Conservation (phyloP, 1,140 invertebrate genomes). For the Gonatopus flavifemur region DNA sequence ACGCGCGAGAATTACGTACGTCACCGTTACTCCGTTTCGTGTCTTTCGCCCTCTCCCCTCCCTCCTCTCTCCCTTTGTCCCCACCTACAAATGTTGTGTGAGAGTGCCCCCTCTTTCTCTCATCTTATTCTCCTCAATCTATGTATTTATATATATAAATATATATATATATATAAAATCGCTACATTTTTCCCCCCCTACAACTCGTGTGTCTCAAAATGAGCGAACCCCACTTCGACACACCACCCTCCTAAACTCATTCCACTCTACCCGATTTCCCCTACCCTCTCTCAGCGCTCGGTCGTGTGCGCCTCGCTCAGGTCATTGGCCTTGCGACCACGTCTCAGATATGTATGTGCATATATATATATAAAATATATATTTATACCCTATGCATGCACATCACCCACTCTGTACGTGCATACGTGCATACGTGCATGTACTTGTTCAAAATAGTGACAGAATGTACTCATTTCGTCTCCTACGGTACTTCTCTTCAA, state of each 20-base stretch:
- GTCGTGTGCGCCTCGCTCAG: slow-evolving; percentile 40
- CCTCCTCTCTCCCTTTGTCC: neutral
- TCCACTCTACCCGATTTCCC: slow-evolving; percentile 17
- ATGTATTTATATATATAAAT: no score
- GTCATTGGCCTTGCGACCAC: slow-evolving; percentile 53
- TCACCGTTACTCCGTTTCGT: slow-evolving; percentile 56
- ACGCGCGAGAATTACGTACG: slow-evolving; percentile 50
- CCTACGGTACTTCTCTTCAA: no score
- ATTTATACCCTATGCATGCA: no score
- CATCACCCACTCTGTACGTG: slow-evolving; percentile 39
- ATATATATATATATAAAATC: no score
- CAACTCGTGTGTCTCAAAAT: no score
- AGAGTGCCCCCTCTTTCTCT: neutral
- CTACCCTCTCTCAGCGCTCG: slow-evolving; percentile 27
- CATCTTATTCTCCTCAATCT: slow-evolving; percentile 1
- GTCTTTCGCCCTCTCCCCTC: slow-evolving; percentile 27
- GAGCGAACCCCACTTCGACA: slow-evolving; percentile 8
- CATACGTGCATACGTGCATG: slow-evolving; percentile 3
- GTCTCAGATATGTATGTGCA: slow-evolving; percentile 40
- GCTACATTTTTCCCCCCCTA: slow-evolving; percentile 14
- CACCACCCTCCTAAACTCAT: slow-evolving; percentile 1
- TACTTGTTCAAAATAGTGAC: no score
- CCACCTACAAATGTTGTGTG: neutral
- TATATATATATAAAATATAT: no score
- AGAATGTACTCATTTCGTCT: no score